These are phyloP conservation scores for Melanostoma mellinum DNA, from an alignment of 2,888 invertebrate species.

Conservation along the genomic window DNA sequence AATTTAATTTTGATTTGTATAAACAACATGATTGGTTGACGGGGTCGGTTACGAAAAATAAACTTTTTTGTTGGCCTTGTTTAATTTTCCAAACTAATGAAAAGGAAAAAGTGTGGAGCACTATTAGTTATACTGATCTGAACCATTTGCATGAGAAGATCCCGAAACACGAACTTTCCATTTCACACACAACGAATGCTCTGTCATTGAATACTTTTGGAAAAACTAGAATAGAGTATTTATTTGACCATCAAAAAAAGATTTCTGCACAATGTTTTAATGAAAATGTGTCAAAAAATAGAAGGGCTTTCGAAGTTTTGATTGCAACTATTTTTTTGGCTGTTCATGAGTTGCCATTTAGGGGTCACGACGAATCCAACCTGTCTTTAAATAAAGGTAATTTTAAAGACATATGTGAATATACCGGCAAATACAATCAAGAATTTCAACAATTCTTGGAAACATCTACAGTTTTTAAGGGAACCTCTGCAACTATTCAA, in stretches of 20 bases:
- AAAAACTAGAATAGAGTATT: conserved; percentile 18
- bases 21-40: conserved; percentile 20
- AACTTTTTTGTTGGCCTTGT: conserved; percentile 42
- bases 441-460: conserved; percentile 40
- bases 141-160: conserved; percentile 28
- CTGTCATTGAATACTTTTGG: conserved; percentile 36
- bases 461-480: conserved; percentile 32
- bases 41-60: conserved; percentile 9
- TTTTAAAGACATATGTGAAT: conserved; percentile 36
- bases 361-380: conserved; percentile 45
- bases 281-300: conserved; percentile 48
- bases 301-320: conserved; percentile 46
- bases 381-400: conserved; percentile 21
- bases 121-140: conserved; percentile 41
- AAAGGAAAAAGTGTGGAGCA: conserved; percentile 46
- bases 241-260: conserved; percentile 44
- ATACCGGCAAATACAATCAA: conserved; percentile 11
- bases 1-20: conserved; percentile 28
- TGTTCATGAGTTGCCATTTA: conserved; percentile 51
- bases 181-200: conserved; percentile 39
- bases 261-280: conserved; percentile 23
- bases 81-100: conserved; percentile 49
- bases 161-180: conserved; percentile 33
- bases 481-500: conserved; percentile 46
- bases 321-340: conserved; percentile 47